Evolutionary conservation across 2,888 invertebrate genomes (phyloP).

Genomic region (Anorthoa munda): DNA sequence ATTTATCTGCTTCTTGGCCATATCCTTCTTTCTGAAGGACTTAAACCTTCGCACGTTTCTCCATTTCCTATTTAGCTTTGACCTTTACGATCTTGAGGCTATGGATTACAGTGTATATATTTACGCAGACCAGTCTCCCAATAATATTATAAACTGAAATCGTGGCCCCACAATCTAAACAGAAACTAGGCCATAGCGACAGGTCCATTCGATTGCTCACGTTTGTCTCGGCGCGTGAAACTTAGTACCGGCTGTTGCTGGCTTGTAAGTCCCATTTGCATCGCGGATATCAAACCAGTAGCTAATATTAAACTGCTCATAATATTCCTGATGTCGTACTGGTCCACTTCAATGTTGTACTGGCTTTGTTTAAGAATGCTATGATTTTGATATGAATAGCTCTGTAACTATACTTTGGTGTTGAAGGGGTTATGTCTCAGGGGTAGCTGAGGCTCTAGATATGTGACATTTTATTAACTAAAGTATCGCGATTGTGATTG

Average conservation of each 20-base stretch:
- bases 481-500: too few species aligned
- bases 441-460: too few species aligned
- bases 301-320: conserved; percentile 34
- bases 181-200: conserved; percentile 46
- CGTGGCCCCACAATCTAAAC: conserved; percentile 47
- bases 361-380: conserved; percentile 7
- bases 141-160: conserved; percentile 28
- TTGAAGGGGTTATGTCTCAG: conserved; percentile 2
- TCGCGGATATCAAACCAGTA: conserved; percentile 45
- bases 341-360: conserved; percentile 22
- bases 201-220: conserved; percentile 49
- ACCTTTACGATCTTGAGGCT: conserved; percentile 7
- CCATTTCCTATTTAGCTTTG: not conserved
- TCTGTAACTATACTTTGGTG: conserved; percentile 13
- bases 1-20: not conserved
- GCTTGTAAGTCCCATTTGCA: conserved; percentile 38
- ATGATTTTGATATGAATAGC: conserved; percentile 6
- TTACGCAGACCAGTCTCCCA: not conserved
- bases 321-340: conserved; percentile 18
- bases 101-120: not conserved
- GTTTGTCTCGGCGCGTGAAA: conserved; percentile 35
- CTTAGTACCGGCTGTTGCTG: conserved; percentile 12
- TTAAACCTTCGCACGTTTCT: not conserved
- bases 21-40: conserved; percentile 10
- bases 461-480: too few species aligned